Percentiles rank a stretch among this genome's conserved stretches.
These are phyloP conservation scores for Hermetia illucens DNA, from an alignment of 1,140 invertebrate species.

Conservation along the genomic window DNA sequence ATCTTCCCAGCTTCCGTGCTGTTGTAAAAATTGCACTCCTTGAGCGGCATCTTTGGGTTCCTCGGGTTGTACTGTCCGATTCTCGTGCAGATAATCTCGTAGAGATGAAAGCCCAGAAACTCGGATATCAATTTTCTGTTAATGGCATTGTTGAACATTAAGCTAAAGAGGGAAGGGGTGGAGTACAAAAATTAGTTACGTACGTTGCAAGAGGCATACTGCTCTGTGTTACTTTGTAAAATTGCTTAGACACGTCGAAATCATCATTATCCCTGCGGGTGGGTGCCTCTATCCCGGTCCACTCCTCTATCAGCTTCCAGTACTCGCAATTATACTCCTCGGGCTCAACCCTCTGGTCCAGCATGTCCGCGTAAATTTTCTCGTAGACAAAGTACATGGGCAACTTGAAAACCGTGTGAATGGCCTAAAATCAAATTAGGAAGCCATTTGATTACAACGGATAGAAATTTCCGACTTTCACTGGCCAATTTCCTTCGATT, in stretches of 20 bases:
- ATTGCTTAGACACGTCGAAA: conserved; percentile 44
- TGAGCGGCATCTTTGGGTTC: conserved; percentile 23
- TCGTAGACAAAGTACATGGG: conserved; percentile 11
- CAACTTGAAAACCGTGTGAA: conserved; percentile 9
- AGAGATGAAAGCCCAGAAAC: conserved; percentile 12
- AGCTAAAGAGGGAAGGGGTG: conserved; percentile 1
- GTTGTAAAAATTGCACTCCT: conserved; percentile 40
- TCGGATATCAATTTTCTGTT: conserved; percentile 11
- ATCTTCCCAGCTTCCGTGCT: conserved; percentile 26
- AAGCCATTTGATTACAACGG: neutral
- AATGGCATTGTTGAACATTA: neutral
- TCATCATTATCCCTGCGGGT: conserved; percentile 51
- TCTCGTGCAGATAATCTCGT: conserved; percentile 8
- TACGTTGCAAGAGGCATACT: conserved; percentile 4
- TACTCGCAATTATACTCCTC: conserved; percentile 61
- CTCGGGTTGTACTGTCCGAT: conserved; percentile 8
- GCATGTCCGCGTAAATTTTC: conserved; percentile 11
- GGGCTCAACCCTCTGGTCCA: conserved; percentile 29
- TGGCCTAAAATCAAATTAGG: conserved; percentile 5
- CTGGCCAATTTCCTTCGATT: neutral
- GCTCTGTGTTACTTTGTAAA: conserved; percentile 12
- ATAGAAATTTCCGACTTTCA: neutral
- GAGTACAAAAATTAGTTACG: neutral
- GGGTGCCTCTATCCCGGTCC: conserved; percentile 64
- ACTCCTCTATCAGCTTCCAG: conserved; percentile 47